Evolutionary conservation across 2,888 invertebrate genomes (phyloP).

Genomic region (Antitype chi): DNA sequence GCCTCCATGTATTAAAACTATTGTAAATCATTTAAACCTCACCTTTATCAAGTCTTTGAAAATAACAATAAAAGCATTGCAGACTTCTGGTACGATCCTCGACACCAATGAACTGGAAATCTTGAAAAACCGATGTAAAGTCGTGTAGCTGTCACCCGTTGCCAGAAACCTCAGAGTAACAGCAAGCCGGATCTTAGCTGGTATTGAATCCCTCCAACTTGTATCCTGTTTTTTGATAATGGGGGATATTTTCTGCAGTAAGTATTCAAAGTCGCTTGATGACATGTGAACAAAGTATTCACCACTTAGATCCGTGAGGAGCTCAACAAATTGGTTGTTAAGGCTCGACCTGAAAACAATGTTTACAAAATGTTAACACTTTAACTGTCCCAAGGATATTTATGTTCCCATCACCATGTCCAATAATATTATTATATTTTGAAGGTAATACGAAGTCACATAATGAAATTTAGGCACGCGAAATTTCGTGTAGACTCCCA

Average conservation of each 20-base stretch:
- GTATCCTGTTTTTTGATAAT: constrained; percentile 49
- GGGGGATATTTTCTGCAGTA: constrained; percentile 48
- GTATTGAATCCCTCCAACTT: constrained; percentile 42
- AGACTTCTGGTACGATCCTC: constrained; percentile 46
- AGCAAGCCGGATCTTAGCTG: constrained; percentile 44
- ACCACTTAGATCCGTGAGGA: constrained; percentile 24
- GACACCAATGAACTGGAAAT: constrained; percentile 42
- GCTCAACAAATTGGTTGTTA: constrained; percentile 17
- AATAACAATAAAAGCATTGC: constrained; percentile 30
- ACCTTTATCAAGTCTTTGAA: constrained; percentile 44
- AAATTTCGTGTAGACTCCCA: too few relatives aligned
- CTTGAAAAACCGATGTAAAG: constrained; percentile 44
- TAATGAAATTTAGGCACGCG: too few relatives aligned
- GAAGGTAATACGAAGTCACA: too few relatives aligned
- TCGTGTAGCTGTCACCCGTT: constrained; percentile 39
- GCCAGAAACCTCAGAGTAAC: constrained; percentile 44
- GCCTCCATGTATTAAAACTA: background rate
- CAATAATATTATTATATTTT: too few relatives aligned
- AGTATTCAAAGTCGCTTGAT: constrained; percentile 45
- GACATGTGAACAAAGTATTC: constrained; percentile 55
- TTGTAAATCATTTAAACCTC: background rate
- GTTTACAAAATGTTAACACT: background rate
- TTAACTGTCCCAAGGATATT: too few relatives aligned
- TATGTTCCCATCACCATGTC: too few relatives aligned
- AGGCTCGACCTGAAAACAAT: constrained; percentile 32